Conservation (phyloP, 2,888 invertebrate genomes). For the Phlogophora meticulosa region DNA sequence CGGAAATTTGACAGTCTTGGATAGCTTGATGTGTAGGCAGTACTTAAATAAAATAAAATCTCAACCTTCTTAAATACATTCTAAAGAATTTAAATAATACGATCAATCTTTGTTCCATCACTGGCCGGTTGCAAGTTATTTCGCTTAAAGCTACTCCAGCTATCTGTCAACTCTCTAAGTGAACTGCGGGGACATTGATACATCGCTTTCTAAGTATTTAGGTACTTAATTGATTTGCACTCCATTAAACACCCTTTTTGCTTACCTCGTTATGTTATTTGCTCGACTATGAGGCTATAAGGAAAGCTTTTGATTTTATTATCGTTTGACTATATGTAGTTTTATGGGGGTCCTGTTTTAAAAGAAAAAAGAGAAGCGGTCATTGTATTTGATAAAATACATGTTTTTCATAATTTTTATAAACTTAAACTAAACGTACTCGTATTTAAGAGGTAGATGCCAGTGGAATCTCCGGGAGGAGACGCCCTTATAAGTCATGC, state of each 20-base stretch:
- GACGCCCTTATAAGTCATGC: too few relatives aligned
- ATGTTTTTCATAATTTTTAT: too few relatives aligned
- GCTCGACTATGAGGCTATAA: conserved; percentile 6
- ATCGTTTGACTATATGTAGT: background rate
- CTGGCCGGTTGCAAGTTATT: background rate
- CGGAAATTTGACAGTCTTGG: too few relatives aligned
- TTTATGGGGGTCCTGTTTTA: background rate
- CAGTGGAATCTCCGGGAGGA: too few relatives aligned
- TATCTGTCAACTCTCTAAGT: conserved; percentile 37
- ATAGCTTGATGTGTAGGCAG: too few relatives aligned
- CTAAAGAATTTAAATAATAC: conserved; percentile 7
- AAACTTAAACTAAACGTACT: too few relatives aligned
- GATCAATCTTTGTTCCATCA: conserved; percentile 23
- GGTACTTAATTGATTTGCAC: conserved; percentile 44
- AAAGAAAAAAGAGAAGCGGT: background rate
- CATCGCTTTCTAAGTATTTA: conserved; percentile 40
- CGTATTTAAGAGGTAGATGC: too few relatives aligned
- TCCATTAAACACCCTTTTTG: conserved; percentile 43
- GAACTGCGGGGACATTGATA: conserved; percentile 53
- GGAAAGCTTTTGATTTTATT: conserved; percentile 25
- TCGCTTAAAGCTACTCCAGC: conserved; percentile 21
- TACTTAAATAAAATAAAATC: too few relatives aligned
- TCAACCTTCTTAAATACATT: too few relatives aligned
- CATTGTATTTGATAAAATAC: background rate
- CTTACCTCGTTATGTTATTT: conserved; percentile 36